phyloP scores from a whole-genome alignment of 2,888 invertebrate species.

The Hyalella azteca region DNA sequence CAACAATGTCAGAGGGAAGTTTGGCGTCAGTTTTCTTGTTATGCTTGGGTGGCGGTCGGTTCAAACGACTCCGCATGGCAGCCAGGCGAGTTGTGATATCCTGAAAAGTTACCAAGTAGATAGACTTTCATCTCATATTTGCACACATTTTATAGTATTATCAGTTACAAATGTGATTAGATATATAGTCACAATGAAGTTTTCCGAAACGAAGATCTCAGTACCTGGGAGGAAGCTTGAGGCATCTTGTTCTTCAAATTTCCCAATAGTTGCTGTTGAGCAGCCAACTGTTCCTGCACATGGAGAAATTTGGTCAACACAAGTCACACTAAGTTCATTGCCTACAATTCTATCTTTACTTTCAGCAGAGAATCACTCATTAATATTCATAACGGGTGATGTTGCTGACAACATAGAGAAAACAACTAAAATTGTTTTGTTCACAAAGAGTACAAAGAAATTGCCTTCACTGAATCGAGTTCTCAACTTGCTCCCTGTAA shows the following conservation, averaged over 20 bases:
- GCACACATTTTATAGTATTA: too few species aligned
- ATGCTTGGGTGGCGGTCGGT: slow-evolving; percentile 5
- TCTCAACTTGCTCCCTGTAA: too few species aligned
- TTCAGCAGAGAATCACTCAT: not conserved
- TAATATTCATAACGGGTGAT: not conserved
- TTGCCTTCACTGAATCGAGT: not conserved
- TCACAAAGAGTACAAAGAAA: not conserved
- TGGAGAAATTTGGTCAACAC: not conserved
- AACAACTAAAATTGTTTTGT: not conserved
- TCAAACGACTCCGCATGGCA: slow-evolving; percentile 50
- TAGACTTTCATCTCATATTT: too few species aligned
- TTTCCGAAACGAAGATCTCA: not conserved
- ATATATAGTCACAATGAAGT: not conserved
- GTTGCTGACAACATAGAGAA: not conserved
- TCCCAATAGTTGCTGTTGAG: slow-evolving; percentile 2
- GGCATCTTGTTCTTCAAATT: slow-evolving; percentile 12
- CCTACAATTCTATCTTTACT: not conserved
- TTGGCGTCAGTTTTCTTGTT: not conserved
- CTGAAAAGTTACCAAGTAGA: slow-evolving; percentile 47
- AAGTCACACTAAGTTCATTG: not conserved
- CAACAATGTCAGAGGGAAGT: not conserved
- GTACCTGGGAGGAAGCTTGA: not conserved
- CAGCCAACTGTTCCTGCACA: slow-evolving; percentile 5
- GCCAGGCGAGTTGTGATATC: slow-evolving; percentile 52
- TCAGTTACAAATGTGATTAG: too few species aligned